phyloP scores from a whole-genome alignment of 37 sponge, comb jelly and placozoan genomes.

The Ianthella basta region DNA sequence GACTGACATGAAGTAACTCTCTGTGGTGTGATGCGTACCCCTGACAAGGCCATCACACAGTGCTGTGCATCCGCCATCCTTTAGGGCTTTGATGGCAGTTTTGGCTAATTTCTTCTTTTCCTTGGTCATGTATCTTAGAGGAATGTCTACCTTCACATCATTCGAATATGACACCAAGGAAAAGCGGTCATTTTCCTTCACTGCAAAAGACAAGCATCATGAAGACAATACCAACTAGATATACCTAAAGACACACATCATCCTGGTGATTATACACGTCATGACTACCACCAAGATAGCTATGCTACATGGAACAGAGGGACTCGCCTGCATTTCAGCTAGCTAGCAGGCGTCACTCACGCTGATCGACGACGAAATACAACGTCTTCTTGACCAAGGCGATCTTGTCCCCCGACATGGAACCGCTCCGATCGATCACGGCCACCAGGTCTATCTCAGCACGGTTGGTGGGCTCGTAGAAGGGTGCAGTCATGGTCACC shows the following conservation, averaged over 20 bases:
- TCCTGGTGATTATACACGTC: no score
- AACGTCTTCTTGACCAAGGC: conserved; percentile 86
- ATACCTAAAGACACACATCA: no score
- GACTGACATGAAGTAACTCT: no score
- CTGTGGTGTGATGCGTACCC: no score
- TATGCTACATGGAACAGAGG: no score
- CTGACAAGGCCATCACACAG: conserved; percentile 85
- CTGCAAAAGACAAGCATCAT: conserved; percentile 1
- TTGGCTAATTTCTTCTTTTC: conserved; percentile 61
- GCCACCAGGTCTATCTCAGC: conserved; percentile 86
- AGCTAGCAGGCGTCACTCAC: no score
- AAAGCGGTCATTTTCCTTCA: conserved; percentile 81
- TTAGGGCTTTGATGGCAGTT: conserved; percentile 44
- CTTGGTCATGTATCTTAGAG: conserved; percentile 64
- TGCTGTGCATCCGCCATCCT: conserved; percentile 70
- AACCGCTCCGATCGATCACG: conserved; percentile 89
- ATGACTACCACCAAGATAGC: no score
- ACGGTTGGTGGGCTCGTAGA: conserved; percentile 76
- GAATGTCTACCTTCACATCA: conserved; percentile 58
- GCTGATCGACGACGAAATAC: conserved; percentile 83
- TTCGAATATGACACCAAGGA: conserved; percentile 82
- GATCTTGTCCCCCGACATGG: conserved; percentile 80
- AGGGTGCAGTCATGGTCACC: conserved; percentile 73
- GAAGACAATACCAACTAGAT: no score
- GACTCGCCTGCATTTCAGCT: no score